Evolutionary conservation across 2,797 vertebrate species (phyloP).

Genomic region (Yasuhikotakia modesta): DNA sequence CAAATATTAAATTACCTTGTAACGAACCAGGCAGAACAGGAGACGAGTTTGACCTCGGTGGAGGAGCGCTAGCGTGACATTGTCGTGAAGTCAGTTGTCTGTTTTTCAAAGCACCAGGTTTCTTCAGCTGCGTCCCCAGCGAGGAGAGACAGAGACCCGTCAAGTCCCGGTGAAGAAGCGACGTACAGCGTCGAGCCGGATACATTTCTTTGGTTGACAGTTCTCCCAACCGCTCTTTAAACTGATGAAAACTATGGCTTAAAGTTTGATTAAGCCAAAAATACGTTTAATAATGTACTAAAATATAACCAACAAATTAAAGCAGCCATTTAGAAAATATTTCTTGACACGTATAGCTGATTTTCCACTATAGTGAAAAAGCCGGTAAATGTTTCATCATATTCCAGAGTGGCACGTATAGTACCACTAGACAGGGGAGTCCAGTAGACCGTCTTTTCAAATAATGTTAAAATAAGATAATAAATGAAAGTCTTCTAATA

Average conservation of each 20-base stretch:
- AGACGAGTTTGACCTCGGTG: not conserved
- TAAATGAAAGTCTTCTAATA: not conserved
- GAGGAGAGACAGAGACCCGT: slow-evolving; percentile 46
- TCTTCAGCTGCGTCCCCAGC: slow-evolving; percentile 11
- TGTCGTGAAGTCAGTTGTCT: not conserved
- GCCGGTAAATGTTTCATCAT: slow-evolving; percentile 28
- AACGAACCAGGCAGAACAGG: not conserved
- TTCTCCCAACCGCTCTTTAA: not conserved
- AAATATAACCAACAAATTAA: not conserved
- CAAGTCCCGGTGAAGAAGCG: slow-evolving; percentile 52
- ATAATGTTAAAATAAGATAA: not conserved
- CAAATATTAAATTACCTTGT: slow-evolving; percentile 29
- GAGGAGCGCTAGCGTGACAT: not conserved
- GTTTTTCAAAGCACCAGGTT: not conserved
- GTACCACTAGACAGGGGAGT: not conserved
- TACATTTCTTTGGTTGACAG: slow-evolving; percentile 34
- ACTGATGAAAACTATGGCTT: not conserved
- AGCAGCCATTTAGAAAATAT: not conserved
- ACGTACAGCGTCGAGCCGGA: slow-evolving; percentile 50
- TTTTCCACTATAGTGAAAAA: slow-evolving; percentile 13
- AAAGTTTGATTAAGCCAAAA: not conserved
- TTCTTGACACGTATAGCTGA: not conserved
- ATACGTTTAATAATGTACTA: not conserved
- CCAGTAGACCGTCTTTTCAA: not conserved
- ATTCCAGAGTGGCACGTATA: not conserved